Evolutionary conservation across 2,888 invertebrate species (phyloP).

Genomic region (Geotrupes spiniger): DNA sequence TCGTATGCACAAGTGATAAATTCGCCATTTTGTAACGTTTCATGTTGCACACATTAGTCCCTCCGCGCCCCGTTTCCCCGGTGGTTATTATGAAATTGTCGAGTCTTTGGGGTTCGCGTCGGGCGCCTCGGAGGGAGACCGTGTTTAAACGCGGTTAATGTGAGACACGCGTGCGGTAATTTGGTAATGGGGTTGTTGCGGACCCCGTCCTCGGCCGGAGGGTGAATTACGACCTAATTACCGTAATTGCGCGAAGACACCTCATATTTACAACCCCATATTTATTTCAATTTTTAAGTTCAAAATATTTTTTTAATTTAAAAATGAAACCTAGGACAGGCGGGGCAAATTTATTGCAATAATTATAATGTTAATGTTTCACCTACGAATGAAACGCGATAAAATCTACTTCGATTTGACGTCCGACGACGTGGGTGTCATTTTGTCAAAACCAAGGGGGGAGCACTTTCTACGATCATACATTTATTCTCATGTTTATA

Average conservation of each 20-base stretch:
- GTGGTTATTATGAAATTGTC: constrained; percentile 16
- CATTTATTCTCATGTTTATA: background rate
- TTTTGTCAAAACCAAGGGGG: too few species aligned
- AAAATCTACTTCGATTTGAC: too few species aligned
- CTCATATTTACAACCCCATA: background rate
- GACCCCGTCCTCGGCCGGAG: constrained; percentile 28
- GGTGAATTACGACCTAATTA: constrained; percentile 33
- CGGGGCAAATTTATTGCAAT: too few species aligned
- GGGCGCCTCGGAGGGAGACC: constrained; percentile 21
- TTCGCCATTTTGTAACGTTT: background rate
- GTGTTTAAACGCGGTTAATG: constrained; percentile 35
- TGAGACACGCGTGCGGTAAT: constrained; percentile 37
- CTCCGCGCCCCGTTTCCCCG: background rate
- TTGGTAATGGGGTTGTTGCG: constrained; percentile 36
- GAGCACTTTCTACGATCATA: too few species aligned
- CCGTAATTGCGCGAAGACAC: constrained; percentile 24
- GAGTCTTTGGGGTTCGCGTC: constrained; percentile 24
- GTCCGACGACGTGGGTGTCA: too few species aligned
- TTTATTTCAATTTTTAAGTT: too few species aligned
- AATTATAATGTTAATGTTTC: too few species aligned
- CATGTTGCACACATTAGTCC: background rate
- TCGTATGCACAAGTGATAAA: background rate
- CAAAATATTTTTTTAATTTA: too few species aligned
- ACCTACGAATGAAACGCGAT: too few species aligned
- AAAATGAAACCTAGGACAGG: too few species aligned